A percentile compares a stretch with the other conserved stretches of the same genome.
Evolutionary conservation across 2,797 vertebrate species (phyloP).

Genomic region (Pterois miles): DNA sequence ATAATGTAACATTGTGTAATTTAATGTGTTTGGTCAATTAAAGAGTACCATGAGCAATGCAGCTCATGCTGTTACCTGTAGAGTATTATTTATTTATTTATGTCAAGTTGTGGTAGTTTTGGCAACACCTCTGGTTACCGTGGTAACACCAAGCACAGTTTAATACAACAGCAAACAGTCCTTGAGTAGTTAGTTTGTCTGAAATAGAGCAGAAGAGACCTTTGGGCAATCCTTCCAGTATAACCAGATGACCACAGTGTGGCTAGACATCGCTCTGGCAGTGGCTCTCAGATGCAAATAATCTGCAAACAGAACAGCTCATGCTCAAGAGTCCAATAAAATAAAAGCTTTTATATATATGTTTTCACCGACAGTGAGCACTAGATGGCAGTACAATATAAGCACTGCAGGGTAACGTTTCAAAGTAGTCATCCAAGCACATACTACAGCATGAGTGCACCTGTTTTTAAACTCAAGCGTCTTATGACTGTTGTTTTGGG

Average conservation of each 20-base stretch:
- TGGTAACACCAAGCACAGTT: not conserved
- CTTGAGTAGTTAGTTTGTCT: not conserved
- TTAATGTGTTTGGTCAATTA: not conserved
- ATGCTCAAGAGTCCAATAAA: not conserved
- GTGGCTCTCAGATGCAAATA: not conserved
- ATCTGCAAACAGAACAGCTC: not conserved
- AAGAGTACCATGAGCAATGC: not conserved
- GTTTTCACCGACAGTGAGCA: not conserved
- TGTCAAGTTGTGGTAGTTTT: not conserved
- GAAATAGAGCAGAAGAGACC: not conserved
- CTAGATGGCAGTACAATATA: conserved; percentile 1
- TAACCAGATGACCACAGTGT: not conserved
- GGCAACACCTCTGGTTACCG: not conserved
- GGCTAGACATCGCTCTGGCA: not conserved
- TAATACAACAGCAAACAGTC: not conserved
- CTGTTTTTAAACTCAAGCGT: not conserved
- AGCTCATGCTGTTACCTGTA: not conserved
- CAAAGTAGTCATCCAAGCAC: not conserved
- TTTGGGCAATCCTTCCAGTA: not conserved
- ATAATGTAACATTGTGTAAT: too few species aligned
- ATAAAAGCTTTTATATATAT: too few species aligned
- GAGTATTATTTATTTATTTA: too few species aligned
- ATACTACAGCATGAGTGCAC: not conserved
- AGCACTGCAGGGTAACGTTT: not conserved
- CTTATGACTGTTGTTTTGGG: not conserved